Evolutionary conservation across 2,888 invertebrate species (phyloP), one percentile per base, ranked within the genome.

Genomic region (Tenthredo livida): DNA sequence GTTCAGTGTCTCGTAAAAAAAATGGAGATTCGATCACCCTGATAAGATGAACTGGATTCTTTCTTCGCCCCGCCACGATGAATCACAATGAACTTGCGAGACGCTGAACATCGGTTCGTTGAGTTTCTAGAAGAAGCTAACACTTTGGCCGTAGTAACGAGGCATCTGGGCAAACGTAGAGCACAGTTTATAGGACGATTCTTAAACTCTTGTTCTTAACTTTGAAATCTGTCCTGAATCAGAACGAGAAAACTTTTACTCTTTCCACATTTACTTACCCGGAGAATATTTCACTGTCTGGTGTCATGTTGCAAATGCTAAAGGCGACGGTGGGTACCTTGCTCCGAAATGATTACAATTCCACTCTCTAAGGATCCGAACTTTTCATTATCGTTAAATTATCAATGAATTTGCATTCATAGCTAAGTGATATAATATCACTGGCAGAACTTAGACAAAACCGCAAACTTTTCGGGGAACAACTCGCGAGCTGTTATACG

Each of bases 91-190:
- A 77, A 77, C 77, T 77, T 77, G 33, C 25, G 21, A 50, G 54
- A 54, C 47, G 33, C 25, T 75, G n/a, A 54, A 17, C 12, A 77
- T 17, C 77, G 77, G 77, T 29, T 54, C 77, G 77, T 50, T 77
- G 50, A 29, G n/a, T 77, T 54, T 29, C 33, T 29, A 54, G 17
- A 77, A 77, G 4, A 77, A 15, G 17, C 54, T 54, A 33, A 54
- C 17, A 77, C 25, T 77, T 33, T 33, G 15, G 29, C n/a, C n/a
- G 29, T 50, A 77, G 77, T 77, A 77, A 77, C 77, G 77, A 77
- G 77, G 77, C 50, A 77, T 54, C 77, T 77, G 77, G 77, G 77
- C 47, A 77, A 77, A 37, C 77, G 77, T 77, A 54, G 77, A 54
- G 50, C 77, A 33, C 33, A 54, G 77, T 77, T 77, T 77, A 77